Evolutionary conservation across 2,888 invertebrate genomes (phyloP).

Genomic region (Silvanus unidentatus): DNA sequence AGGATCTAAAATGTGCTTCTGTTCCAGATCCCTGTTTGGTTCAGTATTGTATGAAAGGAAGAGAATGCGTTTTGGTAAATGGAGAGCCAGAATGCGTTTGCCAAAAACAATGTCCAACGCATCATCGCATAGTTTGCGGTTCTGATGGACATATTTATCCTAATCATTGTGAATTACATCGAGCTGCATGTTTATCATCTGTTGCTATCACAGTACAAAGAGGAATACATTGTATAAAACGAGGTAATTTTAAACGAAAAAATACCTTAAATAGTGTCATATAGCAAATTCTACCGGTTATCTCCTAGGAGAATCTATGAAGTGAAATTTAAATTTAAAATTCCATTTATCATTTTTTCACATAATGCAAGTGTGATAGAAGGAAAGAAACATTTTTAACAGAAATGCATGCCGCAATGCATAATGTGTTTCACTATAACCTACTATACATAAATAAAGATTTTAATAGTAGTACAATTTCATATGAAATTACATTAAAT

Average conservation of each 20-base stretch:
- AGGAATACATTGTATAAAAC: conserved; percentile 49
- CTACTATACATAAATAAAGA: too few species aligned
- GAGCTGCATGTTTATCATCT: conserved; percentile 55
- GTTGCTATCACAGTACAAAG: conserved; percentile 53
- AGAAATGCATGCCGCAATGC: too few species aligned
- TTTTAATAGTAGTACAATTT: too few species aligned
- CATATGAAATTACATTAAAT: too few species aligned
- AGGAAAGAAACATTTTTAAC: too few species aligned
- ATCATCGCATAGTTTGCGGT: conserved; percentile 58
- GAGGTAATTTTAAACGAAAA: conserved; percentile 31
- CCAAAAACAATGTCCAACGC: conserved; percentile 53
- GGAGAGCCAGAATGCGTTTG: conserved; percentile 57
- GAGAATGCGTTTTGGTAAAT: conserved; percentile 54
- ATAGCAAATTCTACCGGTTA: conserved; percentile 1
- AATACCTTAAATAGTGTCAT: neutral
- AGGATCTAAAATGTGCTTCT: too few species aligned
- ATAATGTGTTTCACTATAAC: too few species aligned
- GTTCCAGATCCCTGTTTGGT: conserved; percentile 57
- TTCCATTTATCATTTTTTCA: neutral
- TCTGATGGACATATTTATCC: conserved; percentile 61
- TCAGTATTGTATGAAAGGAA: conserved; percentile 60
- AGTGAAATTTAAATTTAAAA: neutral
- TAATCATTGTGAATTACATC: conserved; percentile 63
- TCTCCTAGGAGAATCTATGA: neutral
- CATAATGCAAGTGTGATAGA: too few species aligned